Percentiles rank a stretch among this genome's conserved stretches.
These are phyloP conservation scores for Polymixis lichenea DNA, from an alignment of 2,888 invertebrate genomes.

Conservation along the genomic window DNA sequence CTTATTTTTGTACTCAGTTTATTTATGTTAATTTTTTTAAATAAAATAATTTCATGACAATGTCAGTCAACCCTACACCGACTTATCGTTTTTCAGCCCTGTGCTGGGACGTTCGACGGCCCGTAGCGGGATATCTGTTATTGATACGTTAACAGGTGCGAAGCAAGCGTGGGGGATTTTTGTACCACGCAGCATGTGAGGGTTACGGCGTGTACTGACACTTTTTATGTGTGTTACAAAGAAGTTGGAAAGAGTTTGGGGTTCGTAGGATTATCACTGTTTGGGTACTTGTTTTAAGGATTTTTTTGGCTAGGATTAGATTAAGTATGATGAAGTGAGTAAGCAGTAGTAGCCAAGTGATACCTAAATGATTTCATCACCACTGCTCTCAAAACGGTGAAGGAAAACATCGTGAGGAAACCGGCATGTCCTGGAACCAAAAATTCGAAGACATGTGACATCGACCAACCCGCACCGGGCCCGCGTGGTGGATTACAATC, in stretches of 20 bases:
- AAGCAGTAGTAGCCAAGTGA: too few species aligned
- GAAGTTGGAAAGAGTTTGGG: constrained; percentile 21
- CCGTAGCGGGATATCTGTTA: constrained; percentile 75
- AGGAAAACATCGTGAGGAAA: too few species aligned
- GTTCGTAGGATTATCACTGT: constrained; percentile 17
- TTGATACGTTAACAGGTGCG: constrained; percentile 78
- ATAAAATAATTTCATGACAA: not conserved
- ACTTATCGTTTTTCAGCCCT: constrained; percentile 85
- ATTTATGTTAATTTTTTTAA: too few species aligned
- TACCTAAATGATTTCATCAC: too few species aligned
- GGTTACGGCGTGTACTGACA: constrained; percentile 46
- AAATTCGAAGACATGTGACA: too few species aligned
- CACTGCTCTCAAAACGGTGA: too few species aligned
- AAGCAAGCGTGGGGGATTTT: constrained; percentile 60
- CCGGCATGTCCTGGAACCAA: too few species aligned
- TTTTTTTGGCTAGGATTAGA: not conserved
- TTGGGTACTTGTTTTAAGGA: not conserved
- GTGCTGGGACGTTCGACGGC: constrained; percentile 71
- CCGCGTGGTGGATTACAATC: too few species aligned
- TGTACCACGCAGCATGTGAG: constrained; percentile 58
- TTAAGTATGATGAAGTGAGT: not conserved
- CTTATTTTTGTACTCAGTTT: too few species aligned
- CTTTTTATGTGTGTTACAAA: constrained; percentile 45
- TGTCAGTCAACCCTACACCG: constrained; percentile 72
- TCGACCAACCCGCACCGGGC: too few species aligned